phyloP scores from a whole-genome alignment of 2,113 vertebrate species.

The Delphinapterus leucas region DNA sequence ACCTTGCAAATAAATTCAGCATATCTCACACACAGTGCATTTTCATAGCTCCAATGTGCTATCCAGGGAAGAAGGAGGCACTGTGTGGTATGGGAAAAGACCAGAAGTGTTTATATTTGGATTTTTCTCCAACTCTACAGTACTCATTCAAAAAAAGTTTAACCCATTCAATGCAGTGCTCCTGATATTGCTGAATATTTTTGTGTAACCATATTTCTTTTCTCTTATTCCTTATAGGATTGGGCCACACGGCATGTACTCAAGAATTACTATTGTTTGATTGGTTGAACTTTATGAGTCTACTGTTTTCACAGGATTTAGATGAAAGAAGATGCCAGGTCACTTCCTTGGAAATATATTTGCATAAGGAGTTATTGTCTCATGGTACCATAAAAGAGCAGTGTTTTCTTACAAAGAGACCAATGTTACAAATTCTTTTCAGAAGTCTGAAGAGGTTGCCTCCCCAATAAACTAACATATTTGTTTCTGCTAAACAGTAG shows the following conservation, averaged over 20 bases:
- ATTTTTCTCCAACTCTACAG: neutral
- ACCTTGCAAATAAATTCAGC: neutral
- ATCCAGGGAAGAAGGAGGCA: neutral
- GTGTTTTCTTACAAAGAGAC: neutral
- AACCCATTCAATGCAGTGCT: neutral
- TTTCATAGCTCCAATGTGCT: neutral
- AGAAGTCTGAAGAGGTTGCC: neutral
- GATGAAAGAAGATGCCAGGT: neutral
- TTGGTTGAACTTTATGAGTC: neutral
- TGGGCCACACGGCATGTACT: neutral
- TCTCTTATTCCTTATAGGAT: neutral
- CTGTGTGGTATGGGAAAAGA: neutral
- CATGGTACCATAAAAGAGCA: neutral
- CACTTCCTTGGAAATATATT: conserved; percentile 11
- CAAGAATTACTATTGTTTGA: conserved; percentile 15
- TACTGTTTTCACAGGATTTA: neutral
- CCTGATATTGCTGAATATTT: neutral
- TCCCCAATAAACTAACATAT: neutral
- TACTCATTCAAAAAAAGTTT: neutral
- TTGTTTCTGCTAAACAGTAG: neutral
- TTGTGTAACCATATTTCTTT: neutral
- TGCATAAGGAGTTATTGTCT: neutral
- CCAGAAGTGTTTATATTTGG: neutral
- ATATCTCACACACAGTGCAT: neutral
- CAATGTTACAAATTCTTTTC: neutral